These are phyloP conservation scores for Lucilia sericata DNA, from an alignment of 1,140 invertebrate genomes.

Conservation along the genomic window DNA sequence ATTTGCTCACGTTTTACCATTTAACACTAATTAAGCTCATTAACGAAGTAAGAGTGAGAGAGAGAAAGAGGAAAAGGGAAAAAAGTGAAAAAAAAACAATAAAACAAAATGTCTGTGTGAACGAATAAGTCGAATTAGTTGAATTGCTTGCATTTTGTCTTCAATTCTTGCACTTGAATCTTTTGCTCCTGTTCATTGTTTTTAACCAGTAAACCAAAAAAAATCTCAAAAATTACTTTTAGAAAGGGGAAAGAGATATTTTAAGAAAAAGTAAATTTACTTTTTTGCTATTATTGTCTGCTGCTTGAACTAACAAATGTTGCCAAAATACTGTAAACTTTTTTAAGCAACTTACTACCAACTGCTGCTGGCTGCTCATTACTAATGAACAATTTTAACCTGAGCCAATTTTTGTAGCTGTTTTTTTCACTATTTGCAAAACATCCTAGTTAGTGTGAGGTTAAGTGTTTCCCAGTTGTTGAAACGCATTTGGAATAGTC, in stretches of 20 bases:
- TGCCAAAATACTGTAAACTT: constrained; percentile 33
- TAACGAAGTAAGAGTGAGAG: constrained; percentile 15
- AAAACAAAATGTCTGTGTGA: not conserved
- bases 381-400: constrained; percentile 39
- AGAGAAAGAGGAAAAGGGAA: not conserved
- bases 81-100: not conserved
- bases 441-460: not conserved
- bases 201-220: not conserved
- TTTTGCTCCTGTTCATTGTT: not conserved
- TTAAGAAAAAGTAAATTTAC: not conserved
- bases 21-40: constrained; percentile 44
- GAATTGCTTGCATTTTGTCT: constrained; percentile 4
- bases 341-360: not conserved
- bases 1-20: constrained; percentile 39
- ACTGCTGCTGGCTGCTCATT: not conserved
- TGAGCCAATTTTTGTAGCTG: constrained; percentile 26
- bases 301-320: not conserved
- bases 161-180: not conserved
- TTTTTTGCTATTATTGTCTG: not conserved
- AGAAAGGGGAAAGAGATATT: not conserved
- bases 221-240: not conserved
- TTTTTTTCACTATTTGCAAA: not conserved
- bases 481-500: constrained; percentile 39
- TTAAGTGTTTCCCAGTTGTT: not conserved
- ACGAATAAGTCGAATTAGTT: not conserved